Evolutionary conservation across 1,140 invertebrate species (phyloP).

Genomic region (Drosophila ohnishii): DNA sequence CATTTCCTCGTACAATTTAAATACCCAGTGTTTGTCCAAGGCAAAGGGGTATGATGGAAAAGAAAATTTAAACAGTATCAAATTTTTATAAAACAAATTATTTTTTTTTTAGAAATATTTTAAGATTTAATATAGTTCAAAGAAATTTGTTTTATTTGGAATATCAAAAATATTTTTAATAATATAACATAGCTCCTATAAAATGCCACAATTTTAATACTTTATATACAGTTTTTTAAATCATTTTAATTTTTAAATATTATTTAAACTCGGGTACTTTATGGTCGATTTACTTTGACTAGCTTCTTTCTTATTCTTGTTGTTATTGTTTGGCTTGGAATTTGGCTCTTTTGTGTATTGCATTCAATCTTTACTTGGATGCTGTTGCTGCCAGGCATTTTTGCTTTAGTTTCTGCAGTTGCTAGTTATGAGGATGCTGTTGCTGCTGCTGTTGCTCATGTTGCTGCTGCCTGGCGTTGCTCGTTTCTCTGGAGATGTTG

Average conservation of each 20-base stretch:
- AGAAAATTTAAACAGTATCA: too few relatives aligned
- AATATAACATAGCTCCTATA: background rate
- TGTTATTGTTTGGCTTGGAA: slow-evolving; percentile 31
- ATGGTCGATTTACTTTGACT: background rate
- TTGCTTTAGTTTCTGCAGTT: slow-evolving; percentile 14
- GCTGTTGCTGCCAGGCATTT: slow-evolving; percentile 14
- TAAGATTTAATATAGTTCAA: background rate
- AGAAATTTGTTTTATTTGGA: background rate
- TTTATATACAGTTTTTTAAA: background rate
- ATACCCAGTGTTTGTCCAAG: background rate
- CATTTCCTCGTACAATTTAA: slow-evolving; percentile 64
- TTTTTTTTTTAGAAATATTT: too few relatives aligned
- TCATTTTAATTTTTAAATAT: background rate
- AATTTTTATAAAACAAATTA: too few relatives aligned
- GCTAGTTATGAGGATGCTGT: slow-evolving; percentile 15
- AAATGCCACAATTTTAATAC: background rate
- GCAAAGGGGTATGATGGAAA: background rate
- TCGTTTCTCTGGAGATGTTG: slow-evolving; percentile 4
- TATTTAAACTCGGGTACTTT: background rate
- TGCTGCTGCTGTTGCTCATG: slow-evolving; percentile 14
- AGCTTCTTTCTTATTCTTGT: slow-evolving; percentile 15
- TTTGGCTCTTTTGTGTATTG: slow-evolving; percentile 64
- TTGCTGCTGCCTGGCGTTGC: slow-evolving; percentile 11
- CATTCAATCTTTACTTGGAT: slow-evolving; percentile 52
- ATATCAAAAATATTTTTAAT: background rate